phyloP scores from a whole-genome alignment of 2,113 vertebrate genomes.

The Willisornis vidua region DNA sequence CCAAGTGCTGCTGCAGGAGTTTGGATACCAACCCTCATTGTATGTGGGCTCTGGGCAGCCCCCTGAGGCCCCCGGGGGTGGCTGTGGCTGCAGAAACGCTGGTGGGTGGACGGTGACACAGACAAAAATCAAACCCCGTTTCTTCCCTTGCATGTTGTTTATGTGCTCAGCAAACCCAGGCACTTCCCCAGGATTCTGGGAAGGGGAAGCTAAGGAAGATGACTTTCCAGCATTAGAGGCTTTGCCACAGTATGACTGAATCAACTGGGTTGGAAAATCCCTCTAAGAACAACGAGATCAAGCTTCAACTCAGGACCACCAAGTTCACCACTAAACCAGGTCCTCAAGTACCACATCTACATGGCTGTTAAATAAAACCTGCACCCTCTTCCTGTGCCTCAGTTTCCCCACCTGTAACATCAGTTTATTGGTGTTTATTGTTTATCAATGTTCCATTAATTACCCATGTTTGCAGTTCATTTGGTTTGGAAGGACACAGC shows the following conservation, averaged over 20 bases:
- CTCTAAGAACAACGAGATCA: accelerated
- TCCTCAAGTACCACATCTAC: background rate
- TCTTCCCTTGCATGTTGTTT: accelerated
- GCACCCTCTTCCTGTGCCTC: background rate
- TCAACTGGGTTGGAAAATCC: background rate
- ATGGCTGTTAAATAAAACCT: background rate
- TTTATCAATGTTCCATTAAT: accelerated
- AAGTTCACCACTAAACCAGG: background rate
- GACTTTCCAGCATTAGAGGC: accelerated
- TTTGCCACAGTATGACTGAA: accelerated
- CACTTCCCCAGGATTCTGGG: accelerated
- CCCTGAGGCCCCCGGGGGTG: accelerated
- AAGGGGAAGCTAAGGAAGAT: accelerated
- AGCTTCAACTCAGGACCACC: background rate
- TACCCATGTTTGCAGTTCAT: accelerated
- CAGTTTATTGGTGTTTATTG: accelerated
- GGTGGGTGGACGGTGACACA: accelerated
- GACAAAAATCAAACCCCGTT: accelerated
- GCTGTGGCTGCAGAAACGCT: accelerated
- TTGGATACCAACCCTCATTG: accelerated
- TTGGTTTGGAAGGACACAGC: accelerated
- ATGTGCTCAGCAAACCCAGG: accelerated
- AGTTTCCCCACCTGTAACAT: background rate
- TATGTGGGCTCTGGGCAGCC: accelerated
- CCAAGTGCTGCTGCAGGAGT: accelerated